phyloP scores from a whole-genome alignment of 2,113 vertebrate species.

The Bombycilla garrulus region DNA sequence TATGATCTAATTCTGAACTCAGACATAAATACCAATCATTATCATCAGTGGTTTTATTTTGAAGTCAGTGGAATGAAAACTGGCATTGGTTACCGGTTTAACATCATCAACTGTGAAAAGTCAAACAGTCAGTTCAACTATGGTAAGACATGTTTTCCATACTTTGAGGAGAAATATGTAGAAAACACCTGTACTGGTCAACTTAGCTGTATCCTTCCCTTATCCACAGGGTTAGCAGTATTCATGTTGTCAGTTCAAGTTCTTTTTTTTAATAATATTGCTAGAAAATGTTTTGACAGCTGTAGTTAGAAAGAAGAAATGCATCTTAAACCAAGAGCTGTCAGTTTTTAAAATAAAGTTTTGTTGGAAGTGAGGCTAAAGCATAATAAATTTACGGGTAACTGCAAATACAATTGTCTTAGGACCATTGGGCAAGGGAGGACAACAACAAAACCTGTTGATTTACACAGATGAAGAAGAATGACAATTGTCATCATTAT shows the following conservation, averaged over 20 bases:
- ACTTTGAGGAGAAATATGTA: neutral
- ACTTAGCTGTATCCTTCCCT: neutral
- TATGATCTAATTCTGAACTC: slow-evolving; percentile 98
- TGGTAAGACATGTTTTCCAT: slow-evolving; percentile 75
- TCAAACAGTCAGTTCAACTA: slow-evolving; percentile 99
- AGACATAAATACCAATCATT: slow-evolving; percentile 98
- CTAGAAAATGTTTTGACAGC: neutral
- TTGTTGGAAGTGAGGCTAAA: neutral
- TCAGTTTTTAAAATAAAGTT: neutral
- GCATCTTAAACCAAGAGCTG: neutral
- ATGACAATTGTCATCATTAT: neutral
- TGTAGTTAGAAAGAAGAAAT: neutral
- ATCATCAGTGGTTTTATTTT: slow-evolving; percentile 99
- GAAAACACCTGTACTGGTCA: neutral
- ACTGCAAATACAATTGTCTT: neutral
- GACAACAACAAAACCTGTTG: neutral
- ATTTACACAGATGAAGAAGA: neutral
- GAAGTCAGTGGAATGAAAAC: slow-evolving; percentile 96
- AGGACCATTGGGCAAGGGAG: neutral
- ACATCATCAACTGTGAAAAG: slow-evolving; percentile 99
- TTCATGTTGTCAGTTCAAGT: neutral
- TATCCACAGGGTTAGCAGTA: neutral
- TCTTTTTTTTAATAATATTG: neutral
- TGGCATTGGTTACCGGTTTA: slow-evolving; percentile 88
- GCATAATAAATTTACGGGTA: neutral